Base-by-base conservation (phyloP, 2,113 vertebrate genomes). In the Lipotes vexillifer region DNA sequence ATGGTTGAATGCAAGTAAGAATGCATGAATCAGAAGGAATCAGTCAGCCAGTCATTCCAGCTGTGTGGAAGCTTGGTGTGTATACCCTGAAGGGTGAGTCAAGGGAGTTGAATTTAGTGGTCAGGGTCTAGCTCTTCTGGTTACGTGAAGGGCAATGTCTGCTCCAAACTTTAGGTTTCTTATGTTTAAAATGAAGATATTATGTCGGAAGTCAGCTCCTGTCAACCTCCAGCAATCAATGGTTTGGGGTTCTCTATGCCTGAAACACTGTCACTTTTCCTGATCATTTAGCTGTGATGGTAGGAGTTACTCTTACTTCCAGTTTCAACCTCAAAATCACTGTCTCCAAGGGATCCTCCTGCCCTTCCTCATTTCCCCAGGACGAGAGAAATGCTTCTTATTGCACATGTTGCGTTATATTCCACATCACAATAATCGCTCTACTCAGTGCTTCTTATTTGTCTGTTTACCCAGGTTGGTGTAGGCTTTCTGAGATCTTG, bases 191-290 rank as follows among this genome's bases (percentile, higher is more conserved):
- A 31, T 29, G n/a, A 69, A 80, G 66, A 41, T 5, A 8, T 29
- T 41, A 44, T 38, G n/a, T 21, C 15, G 23, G 18, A 11, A 29
- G 17, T 21, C 11, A 5, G 27, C 49, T 9, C 20, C 68, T 55
- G 15, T 33, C 59, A 2, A 3, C 27, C 23, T 78, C 49, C 38
- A 15, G 1, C 11, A 15, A 5, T 6, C 72, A 33, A 17, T 15
- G n/a, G 31, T 29, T 33, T 5, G 12, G 20, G 33, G 20, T 27
- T 69, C 27, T 49, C 6, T 25, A 3, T 74, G 61, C 9, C 7
- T 23, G 29, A 38, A 20, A 8, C 21, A 0, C 46, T 1, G 14
- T 6, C 8, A 23, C 18, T 18, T 4, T 25, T 10, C 29, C 29
- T 17, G 6, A 4, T 25, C 49, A 0, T 41, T 66, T 33, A 29